Evolutionary conservation across 2,113 vertebrate species (phyloP).

Genomic region (Amphiprion ocellaris): DNA sequence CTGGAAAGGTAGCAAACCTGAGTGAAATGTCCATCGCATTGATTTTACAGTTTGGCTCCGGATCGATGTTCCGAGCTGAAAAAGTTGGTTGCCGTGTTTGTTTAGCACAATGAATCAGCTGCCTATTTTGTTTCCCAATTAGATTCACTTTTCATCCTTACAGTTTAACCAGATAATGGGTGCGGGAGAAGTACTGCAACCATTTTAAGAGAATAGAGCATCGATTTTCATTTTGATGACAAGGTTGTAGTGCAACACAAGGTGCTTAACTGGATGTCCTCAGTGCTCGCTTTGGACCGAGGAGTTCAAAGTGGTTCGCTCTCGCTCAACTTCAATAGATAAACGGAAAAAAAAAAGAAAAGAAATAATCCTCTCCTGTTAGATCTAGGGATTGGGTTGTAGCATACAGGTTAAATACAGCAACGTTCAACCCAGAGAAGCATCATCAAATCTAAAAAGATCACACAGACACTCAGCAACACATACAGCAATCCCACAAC

Average conservation of each 20-base stretch:
- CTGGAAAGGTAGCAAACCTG: slow-evolving; percentile 79
- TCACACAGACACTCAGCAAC: slow-evolving; percentile 76
- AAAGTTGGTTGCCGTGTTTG: slow-evolving; percentile 64
- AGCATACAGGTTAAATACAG: slow-evolving; percentile 60
- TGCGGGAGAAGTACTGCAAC: slow-evolving; percentile 53
- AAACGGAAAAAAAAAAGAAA: not conserved
- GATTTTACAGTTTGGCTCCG: slow-evolving; percentile 74
- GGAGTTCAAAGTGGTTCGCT: slow-evolving; percentile 58
- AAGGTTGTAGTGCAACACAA: slow-evolving; percentile 75
- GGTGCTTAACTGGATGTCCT: slow-evolving; percentile 69
- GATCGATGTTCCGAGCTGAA: slow-evolving; percentile 63
- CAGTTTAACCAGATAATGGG: slow-evolving; percentile 60
- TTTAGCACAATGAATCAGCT: slow-evolving; percentile 66
- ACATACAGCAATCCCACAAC: slow-evolving; percentile 66
- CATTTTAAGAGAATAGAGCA: slow-evolving; percentile 59
- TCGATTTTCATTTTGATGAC: slow-evolving; percentile 72
- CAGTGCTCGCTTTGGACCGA: slow-evolving; percentile 57
- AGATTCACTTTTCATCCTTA: slow-evolving; percentile 41
- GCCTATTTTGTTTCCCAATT: slow-evolving; percentile 57
- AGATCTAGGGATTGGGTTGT: slow-evolving; percentile 24
- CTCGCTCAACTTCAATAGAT: slow-evolving; percentile 50
- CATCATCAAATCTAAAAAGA: slow-evolving; percentile 61
- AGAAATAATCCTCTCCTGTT: slow-evolving; percentile 42
- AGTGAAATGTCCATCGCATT: slow-evolving; percentile 80
- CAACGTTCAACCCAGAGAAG: slow-evolving; percentile 63